Evolutionary conservation across 35 echinoderm and acorn worm genomes (phyloP).

Genomic region (Eucidaris tribuloides): DNA sequence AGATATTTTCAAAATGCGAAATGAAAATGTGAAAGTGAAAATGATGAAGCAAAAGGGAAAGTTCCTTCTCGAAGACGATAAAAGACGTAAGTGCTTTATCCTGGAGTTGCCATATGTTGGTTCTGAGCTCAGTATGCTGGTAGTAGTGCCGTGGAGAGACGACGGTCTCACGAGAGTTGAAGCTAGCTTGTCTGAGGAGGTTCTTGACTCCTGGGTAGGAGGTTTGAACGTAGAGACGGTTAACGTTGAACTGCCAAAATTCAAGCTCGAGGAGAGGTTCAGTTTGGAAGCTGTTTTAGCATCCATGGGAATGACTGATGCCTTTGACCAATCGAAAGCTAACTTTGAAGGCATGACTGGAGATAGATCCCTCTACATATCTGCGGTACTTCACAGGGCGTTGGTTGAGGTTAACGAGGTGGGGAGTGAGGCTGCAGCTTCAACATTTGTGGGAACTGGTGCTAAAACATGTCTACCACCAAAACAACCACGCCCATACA

Average conservation of each 20-base stretch:
- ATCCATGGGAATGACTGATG: constrained; percentile 69
- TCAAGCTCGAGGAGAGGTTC: constrained; percentile 64
- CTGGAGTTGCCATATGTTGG: constrained; percentile 63
- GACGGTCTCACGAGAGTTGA: constrained; percentile 51
- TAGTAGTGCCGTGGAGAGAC: constrained; percentile 50
- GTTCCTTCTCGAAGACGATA: constrained; percentile 8
- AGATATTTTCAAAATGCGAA: constrained; percentile 22
- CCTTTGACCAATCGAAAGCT: constrained; percentile 40
- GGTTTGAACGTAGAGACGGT: constrained; percentile 17
- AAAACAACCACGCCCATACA: too few relatives aligned
- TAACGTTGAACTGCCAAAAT: constrained; percentile 58
- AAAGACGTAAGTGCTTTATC: constrained; percentile 39
- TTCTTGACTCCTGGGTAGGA: constrained; percentile 17
- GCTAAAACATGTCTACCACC: too few relatives aligned
- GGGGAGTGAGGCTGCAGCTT: constrained; percentile 86
- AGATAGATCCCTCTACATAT: constrained; percentile 51
- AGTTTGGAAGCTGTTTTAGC: constrained; percentile 40
- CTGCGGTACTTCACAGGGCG: constrained; percentile 75
- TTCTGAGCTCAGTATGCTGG: constrained; percentile 63
- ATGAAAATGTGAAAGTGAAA: neutral
- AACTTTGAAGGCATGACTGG: constrained; percentile 65
- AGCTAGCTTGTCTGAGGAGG: constrained; percentile 2
- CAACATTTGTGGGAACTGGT: constrained; percentile 60
- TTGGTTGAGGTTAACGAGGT: constrained; percentile 95
- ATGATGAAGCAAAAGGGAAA: constrained; percentile 61